Conservation (phyloP, 2,888 invertebrate species). For the Coelopa pilipes region DNA sequence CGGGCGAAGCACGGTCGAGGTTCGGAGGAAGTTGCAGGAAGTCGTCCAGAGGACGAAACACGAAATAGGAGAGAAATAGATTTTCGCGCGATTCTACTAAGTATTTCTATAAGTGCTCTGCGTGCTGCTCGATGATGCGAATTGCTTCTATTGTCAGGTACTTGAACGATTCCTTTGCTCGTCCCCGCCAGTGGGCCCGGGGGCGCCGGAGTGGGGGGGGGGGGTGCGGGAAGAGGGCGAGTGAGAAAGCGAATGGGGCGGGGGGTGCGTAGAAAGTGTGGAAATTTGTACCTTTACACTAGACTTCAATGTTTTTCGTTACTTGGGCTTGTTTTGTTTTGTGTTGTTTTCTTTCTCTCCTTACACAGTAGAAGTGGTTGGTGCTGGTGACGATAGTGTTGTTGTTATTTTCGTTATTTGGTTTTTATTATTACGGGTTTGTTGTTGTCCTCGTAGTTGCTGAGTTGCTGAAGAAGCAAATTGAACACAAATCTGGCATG, state of each 20-base stretch:
- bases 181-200: background rate
- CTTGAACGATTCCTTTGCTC: slow-evolving; percentile 29
- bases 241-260: background rate
- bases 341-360: background rate
- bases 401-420: background rate
- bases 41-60: too few species aligned
- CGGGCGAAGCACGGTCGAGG: too few species aligned
- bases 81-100: too few species aligned
- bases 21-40: too few species aligned
- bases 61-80: too few species aligned
- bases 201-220: background rate
- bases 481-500: slow-evolving; percentile 24
- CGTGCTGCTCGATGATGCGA: background rate
- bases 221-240: too few species aligned
- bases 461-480: slow-evolving; percentile 21
- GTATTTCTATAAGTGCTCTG: background rate
- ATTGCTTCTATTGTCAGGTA: slow-evolving; percentile 51
- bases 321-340: background rate
- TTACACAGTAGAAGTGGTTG: too few species aligned
- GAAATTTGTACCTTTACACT: slow-evolving; percentile 1
- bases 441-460: background rate
- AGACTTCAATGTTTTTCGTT: background rate
- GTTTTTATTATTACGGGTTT: background rate
- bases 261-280: background rate
- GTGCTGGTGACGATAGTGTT: too few species aligned